These are phyloP conservation scores for Chrysogorgia sp. DNA, from an alignment of 92 coral and sea anemone species.

Conservation along the genomic window DNA sequence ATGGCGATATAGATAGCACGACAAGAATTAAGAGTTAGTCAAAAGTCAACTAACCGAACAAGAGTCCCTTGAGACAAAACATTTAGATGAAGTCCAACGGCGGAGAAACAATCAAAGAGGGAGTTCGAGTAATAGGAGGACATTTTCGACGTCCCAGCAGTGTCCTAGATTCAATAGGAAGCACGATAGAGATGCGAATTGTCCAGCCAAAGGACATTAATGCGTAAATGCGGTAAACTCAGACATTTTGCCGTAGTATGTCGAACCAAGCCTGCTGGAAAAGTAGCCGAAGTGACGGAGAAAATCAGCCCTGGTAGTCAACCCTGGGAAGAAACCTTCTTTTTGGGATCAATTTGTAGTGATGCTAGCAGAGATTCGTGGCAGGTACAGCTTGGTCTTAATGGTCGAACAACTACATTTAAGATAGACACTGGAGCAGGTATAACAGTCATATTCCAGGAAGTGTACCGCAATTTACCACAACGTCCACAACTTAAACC, in stretches of 20 bases:
- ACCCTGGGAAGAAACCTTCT: conserved; percentile 36
- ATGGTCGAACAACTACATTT: conserved; percentile 39
- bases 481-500: conserved; percentile 42
- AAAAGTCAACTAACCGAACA: conserved; percentile 50
- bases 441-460: conserved; percentile 46
- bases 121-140: conserved; percentile 22
- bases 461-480: conserved; percentile 40
- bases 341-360: conserved; percentile 48
- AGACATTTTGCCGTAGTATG: conserved; percentile 62
- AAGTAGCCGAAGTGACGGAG: conserved; percentile 50
- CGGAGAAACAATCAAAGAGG: conserved; percentile 12
- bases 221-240: conserved; percentile 49
- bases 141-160: conserved; percentile 7
- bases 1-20: conserved; percentile 53
- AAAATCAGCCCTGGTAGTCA: background rate
- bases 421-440: conserved; percentile 63
- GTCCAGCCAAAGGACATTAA: conserved; percentile 51
- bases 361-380: conserved; percentile 43
- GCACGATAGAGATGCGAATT: conserved; percentile 3
- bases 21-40: conserved; percentile 51
- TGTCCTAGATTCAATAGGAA: conserved; percentile 37
- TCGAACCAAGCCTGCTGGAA: conserved; percentile 24
- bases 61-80: conserved; percentile 21
- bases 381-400: conserved; percentile 48
- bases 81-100: conserved; percentile 38